Evolutionary conservation across 1,140 invertebrate genomes (phyloP), one percentile per base, ranked within the genome.

Genomic region (Nixonia krombeini): DNA sequence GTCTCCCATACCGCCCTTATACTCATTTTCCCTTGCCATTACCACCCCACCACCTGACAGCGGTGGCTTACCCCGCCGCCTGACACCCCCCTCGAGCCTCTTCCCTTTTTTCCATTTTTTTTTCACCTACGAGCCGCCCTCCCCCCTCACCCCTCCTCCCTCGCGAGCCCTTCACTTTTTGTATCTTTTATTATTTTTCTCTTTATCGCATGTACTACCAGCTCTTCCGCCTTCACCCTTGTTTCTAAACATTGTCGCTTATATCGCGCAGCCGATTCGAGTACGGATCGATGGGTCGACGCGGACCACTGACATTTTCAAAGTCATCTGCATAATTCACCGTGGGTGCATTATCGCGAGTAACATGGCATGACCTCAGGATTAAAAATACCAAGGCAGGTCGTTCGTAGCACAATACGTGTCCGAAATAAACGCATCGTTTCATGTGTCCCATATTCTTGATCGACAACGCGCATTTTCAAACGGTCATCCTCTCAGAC

Each of bases 301-400:
- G 64, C 68, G 37, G 56, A 67, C 51, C 65, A 68, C 63, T 75
- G 74, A 75, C 75, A 75, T 81, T 81, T 79, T 52, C 61, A 59
- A 42, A 72, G 64, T 74, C 70, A 68, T 75, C 75, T 76, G 70
- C 74, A 77, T 79, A 78, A 81, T 76, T 80, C 57, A 75, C 46
- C 51, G 62, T 52, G 56, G 66, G 66, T 70, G 57, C 70, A 63
- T 61, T 68, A 69, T 63, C 58, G 45, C 55, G 66, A 53, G 52
- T 58, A 44, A n/a, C 49, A 40, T 38, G 51, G 56, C 45, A 52
- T 58, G 72, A 74, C 72, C 70, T 67, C 63, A 56, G 66, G 53
- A 70, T 72, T 74, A 68, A 75, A 73, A 68, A 68, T 73, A 72
- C 45, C 42, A n/a, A n/a, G n/a, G n/a, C n/a, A 38, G 40, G 51